Conservation (phyloP, 1,140 invertebrate species). For the Procambarus virginalis region DNA sequence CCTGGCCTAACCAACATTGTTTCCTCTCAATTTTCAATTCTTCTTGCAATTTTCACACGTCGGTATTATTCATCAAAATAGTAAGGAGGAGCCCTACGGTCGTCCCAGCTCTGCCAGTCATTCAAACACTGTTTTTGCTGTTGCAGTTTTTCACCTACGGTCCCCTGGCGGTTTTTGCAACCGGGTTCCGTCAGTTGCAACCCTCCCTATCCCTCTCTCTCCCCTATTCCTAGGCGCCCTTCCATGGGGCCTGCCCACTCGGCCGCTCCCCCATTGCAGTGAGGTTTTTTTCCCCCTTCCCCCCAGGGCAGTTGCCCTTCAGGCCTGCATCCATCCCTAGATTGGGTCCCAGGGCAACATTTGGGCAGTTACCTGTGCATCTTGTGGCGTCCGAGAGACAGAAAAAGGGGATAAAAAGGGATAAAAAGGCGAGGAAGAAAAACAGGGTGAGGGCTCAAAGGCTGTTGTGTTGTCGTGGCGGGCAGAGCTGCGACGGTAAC, state of each 20-base stretch:
- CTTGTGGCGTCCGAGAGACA: constrained; percentile 35
- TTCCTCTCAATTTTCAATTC: constrained; percentile 43
- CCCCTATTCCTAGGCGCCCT: background rate
- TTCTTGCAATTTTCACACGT: constrained; percentile 32
- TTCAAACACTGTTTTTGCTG: constrained; percentile 60
- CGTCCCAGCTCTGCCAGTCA: constrained; percentile 32
- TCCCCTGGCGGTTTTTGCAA: constrained; percentile 29
- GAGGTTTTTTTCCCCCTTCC: constrained; percentile 13
- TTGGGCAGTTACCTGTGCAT: constrained; percentile 52
- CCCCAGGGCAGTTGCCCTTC: constrained; percentile 37
- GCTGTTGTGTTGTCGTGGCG: constrained; percentile 24
- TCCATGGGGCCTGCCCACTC: constrained; percentile 1
- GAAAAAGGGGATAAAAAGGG: constrained; percentile 35
- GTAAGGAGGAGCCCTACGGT: constrained; percentile 34
- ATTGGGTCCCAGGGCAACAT: constrained; percentile 27
- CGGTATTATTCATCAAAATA: constrained; percentile 44
- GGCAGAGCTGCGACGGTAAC: background rate
- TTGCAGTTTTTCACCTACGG: constrained; percentile 44
- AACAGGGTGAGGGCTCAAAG: constrained; percentile 42
- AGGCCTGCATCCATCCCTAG: constrained; percentile 47
- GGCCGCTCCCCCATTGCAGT: constrained; percentile 29
- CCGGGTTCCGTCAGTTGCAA: background rate
- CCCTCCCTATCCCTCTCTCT: background rate
- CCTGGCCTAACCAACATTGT: background rate
- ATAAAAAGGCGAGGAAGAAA: constrained; percentile 43